phyloP scores from a whole-genome alignment of 2,113 vertebrate genomes.

The Phainopepla nitens region DNA sequence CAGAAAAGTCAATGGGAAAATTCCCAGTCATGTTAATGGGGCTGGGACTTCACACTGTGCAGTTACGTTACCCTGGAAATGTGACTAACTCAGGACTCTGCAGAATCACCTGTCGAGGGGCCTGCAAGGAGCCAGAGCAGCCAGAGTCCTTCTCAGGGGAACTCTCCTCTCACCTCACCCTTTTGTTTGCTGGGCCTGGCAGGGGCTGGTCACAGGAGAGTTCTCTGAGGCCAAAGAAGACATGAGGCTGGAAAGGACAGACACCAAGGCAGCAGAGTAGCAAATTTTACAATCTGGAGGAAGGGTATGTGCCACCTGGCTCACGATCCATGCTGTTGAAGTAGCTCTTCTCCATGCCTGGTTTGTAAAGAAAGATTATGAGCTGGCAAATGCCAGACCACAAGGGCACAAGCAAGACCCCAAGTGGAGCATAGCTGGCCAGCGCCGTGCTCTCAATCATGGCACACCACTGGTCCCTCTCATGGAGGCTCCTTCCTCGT shows the following conservation, averaged over 20 bases:
- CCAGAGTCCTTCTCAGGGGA: background rate
- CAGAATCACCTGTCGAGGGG: background rate
- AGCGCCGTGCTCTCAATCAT: background rate
- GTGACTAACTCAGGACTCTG: background rate
- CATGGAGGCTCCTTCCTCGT: background rate
- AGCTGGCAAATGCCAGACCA: constrained; percentile 3
- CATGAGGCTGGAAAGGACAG: background rate
- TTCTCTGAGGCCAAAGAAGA: background rate
- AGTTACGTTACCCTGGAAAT: background rate
- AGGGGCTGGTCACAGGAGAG: rapidly evolving
- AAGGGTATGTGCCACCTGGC: background rate
- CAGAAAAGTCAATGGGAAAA: background rate
- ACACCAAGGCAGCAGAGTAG: background rate
- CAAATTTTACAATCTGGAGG: background rate
- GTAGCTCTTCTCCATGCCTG: background rate
- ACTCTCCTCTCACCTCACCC: background rate
- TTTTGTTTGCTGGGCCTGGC: background rate
- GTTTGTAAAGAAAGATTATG: background rate
- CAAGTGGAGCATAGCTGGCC: background rate
- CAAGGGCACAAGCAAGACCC: background rate
- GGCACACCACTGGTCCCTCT: background rate
- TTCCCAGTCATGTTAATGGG: background rate
- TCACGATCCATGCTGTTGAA: background rate
- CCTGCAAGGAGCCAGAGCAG: background rate
- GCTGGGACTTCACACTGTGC: background rate